Conservation (phyloP, 2,113 vertebrate genomes). For the Rafetus swinhoei region DNA sequence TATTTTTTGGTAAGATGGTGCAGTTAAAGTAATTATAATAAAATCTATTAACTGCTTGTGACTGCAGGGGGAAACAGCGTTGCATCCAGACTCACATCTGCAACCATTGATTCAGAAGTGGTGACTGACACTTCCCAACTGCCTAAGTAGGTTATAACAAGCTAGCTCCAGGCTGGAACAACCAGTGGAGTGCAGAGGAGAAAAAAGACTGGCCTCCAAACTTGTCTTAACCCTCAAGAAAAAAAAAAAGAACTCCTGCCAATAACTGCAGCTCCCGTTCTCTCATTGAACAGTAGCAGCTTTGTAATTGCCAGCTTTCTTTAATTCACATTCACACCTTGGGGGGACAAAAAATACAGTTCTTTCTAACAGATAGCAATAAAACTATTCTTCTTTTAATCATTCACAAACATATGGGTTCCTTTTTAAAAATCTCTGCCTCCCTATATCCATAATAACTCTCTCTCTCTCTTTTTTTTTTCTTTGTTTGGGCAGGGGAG, state of each 20-base stretch:
- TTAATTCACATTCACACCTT: conserved; percentile 75
- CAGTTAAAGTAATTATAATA: conserved; percentile 79
- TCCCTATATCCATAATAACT: background rate
- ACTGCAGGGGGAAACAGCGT: conserved; percentile 63
- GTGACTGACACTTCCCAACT: conserved; percentile 78
- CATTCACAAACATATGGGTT: conserved; percentile 61
- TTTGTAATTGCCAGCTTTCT: conserved; percentile 74
- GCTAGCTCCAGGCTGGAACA: conserved; percentile 76
- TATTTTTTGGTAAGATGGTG: conserved; percentile 53
- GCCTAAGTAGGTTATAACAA: conserved; percentile 83
- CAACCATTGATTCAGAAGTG: conserved; percentile 79
- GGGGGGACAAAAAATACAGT: conserved; percentile 69
- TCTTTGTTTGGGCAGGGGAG: too few species aligned
- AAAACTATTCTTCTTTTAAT: conserved; percentile 79
- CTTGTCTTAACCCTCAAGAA: conserved; percentile 68
- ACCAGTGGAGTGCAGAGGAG: conserved; percentile 71
- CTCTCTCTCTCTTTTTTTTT: too few species aligned
- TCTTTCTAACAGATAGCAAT: conserved; percentile 68
- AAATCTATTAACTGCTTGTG: conserved; percentile 81
- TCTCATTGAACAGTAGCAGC: conserved; percentile 52
- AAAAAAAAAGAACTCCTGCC: conserved; percentile 43
- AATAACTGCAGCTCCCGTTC: conserved; percentile 46
- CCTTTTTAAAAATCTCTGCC: conserved; percentile 53
- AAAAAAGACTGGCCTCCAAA: conserved; percentile 70
- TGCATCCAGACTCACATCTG: conserved; percentile 71